Conservation (phyloP, 1,140 invertebrate genomes). For the Rhopalosiphum padi region DNA sequence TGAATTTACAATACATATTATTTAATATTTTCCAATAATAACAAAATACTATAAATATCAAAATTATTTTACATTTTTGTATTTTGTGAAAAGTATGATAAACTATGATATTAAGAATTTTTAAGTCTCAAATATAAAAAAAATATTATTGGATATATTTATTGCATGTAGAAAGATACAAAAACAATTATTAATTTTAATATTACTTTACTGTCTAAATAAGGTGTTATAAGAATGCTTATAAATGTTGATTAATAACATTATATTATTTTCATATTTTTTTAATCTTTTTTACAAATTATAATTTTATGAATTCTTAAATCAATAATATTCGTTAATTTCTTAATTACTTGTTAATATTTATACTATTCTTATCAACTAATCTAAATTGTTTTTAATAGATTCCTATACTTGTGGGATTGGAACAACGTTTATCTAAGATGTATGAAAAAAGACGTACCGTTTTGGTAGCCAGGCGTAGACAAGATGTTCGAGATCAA, state of each 20-base stretch:
- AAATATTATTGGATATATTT: neutral
- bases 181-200: neutral
- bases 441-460: constrained; percentile 75
- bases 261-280: neutral
- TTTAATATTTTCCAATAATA: neutral
- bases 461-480: constrained; percentile 79
- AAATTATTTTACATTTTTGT: neutral
- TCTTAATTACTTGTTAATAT: neutral
- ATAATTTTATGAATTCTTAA: neutral
- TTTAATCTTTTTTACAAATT: neutral
- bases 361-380: neutral
- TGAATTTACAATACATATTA: neutral
- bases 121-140: neutral
- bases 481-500: constrained; percentile 92
- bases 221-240: neutral
- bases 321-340: neutral
- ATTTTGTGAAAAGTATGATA: neutral
- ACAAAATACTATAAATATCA: neutral
- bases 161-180: neutral
- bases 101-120: neutral
- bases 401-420: constrained; percentile 76
- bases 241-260: neutral
- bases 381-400: constrained; percentile 64
- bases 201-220: neutral
- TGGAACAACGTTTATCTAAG: constrained; percentile 80